Conservation (phyloP, 2,888 invertebrate genomes). For the Liopterus haemorrhoidalis region DNA sequence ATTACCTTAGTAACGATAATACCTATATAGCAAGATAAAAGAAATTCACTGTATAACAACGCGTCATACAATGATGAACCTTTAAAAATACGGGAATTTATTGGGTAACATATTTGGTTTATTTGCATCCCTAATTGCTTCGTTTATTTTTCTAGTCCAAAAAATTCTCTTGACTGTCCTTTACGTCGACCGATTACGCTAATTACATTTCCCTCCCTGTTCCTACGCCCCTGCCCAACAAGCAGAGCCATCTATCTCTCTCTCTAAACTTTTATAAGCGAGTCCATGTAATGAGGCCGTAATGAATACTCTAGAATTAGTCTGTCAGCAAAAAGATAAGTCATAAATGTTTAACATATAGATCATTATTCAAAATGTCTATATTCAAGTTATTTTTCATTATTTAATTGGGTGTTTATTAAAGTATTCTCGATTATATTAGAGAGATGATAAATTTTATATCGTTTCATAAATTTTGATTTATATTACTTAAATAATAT, state of each 20-base stretch:
- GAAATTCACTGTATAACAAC: no score
- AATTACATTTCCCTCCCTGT: neutral
- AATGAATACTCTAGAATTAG: slow-evolving; percentile 8
- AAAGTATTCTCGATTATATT: neutral
- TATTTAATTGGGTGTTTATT: neutral
- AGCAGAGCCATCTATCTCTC: neutral
- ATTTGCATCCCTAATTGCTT: no score
- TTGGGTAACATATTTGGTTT: no score
- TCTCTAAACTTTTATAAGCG: neutral
- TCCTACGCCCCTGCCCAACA: neutral
- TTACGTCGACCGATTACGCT: neutral
- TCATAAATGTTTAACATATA: neutral
- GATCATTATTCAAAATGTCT: neutral
- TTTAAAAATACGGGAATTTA: no score
- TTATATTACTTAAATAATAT: no score
- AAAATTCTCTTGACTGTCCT: neutral
- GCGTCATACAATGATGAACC: no score
- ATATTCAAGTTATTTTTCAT: neutral
- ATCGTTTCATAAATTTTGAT: neutral
- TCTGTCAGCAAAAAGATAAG: slow-evolving; percentile 1
- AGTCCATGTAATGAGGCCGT: slow-evolving; percentile 2
- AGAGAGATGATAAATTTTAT: neutral
- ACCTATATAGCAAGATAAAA: no score
- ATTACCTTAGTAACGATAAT: no score
- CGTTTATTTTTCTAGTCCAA: no score